Evolutionary conservation across 2,113 vertebrate species (phyloP), one percentile per base, ranked within the genome.

Genomic region (Trochalopteron elliotii): DNA sequence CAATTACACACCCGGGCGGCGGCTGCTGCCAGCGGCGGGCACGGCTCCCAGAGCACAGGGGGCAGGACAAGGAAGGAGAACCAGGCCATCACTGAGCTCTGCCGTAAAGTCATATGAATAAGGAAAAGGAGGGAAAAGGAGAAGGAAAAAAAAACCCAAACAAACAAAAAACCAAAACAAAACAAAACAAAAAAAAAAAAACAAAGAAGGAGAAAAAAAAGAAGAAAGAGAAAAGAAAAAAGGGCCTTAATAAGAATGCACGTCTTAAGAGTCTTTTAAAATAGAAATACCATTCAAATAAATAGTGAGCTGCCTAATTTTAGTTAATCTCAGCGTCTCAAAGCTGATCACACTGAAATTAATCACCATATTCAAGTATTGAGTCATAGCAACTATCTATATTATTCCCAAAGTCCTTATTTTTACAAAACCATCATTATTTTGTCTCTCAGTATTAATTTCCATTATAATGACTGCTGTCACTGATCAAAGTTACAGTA

Each of bases 41-140:
- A 0, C 0, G 2, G 22, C 75, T 83, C 53, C 83, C 40, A 6
- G 9, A 2, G 45, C 2, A 1, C 3, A 15, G 53, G 4, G 1
- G 24, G 0, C 4, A 72, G 84, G 33, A 25, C 90, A 87, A 22
- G 78, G 52, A 17, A 60, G 44, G 49, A 64, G 35, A 79, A 28
- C 49, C 53, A 64, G 49, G 31, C 8, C 53, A 37, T 8, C 30
- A 1, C 70, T 21, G 12, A 44, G 44, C 55, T 45, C 40, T 28
- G 37, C 2, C 25, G 18, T 21, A 7, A 60, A 64, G 42, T 15
- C 12, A 4, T 20, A 16, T 2, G 44, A 25, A 21, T 28, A 24
- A 61, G 30, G 5, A 50, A 86, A 55, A 35, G 30, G 22, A 20
- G 31, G 21, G 2, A 7, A 44, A 44, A 44, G 5, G 17, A 42